Conservation (phyloP, 2,888 invertebrate genomes). For the Orchesellides sinensis region DNA sequence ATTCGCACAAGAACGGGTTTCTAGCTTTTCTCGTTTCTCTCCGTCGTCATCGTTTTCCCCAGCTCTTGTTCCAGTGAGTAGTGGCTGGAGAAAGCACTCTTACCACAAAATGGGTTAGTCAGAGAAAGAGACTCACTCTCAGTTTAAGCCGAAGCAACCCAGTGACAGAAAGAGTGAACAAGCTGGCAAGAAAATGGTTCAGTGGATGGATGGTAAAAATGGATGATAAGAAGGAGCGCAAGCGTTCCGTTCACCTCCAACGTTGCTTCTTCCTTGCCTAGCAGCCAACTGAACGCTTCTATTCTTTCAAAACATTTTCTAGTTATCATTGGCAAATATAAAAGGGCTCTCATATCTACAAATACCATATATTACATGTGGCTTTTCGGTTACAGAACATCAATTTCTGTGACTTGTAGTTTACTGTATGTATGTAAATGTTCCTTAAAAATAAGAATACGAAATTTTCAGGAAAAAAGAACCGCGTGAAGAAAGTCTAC, state of each 20-base stretch:
- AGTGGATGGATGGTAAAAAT: constrained; percentile 19
- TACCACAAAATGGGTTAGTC: constrained; percentile 1
- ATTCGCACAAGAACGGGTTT: not conserved
- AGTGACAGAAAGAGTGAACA: constrained; percentile 1
- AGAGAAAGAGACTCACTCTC: no score
- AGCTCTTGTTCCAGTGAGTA: not conserved
- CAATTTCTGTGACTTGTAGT: no score
- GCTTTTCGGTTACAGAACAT: no score
- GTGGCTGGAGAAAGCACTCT: not conserved
- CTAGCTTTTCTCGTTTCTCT: not conserved
- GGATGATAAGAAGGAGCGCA: constrained; percentile 50
- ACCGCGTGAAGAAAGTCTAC: not conserved
- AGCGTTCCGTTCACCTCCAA: constrained; percentile 32
- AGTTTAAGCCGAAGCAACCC: not conserved
- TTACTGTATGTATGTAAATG: no score
- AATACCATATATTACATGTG: not conserved
- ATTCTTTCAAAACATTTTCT: constrained; percentile 20
- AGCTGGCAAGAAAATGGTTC: constrained; percentile 47
- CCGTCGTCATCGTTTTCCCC: not conserved
- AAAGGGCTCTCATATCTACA: constrained; percentile 4
- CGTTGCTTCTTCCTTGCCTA: not conserved
- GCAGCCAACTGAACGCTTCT: not conserved
- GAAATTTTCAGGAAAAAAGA: no score
- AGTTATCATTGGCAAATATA: constrained; percentile 7
- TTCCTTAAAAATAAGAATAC: no score